phyloP scores from a whole-genome alignment of 1,140 invertebrate species.

The Calliopsis andreniformis region DNA sequence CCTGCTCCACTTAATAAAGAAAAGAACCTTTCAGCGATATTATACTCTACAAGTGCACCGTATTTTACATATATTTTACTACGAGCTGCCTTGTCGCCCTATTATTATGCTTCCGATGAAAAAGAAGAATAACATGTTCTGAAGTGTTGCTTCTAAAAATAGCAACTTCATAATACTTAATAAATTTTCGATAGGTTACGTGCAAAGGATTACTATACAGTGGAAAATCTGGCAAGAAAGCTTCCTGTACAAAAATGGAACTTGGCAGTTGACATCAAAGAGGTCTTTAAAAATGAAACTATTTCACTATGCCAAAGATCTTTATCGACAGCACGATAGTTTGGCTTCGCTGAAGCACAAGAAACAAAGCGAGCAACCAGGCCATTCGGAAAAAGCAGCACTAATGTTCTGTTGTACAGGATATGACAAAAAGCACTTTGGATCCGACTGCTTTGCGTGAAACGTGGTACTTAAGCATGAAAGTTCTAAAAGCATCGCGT shows the following conservation, averaged over 20 bases:
- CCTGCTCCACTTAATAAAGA: background rate
- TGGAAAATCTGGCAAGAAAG: background rate
- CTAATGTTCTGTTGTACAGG: background rate
- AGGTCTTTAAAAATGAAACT: background rate
- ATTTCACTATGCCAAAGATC: background rate
- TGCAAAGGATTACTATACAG: background rate
- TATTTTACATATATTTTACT: background rate
- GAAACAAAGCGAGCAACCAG: constrained; percentile 14
- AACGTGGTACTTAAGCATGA: background rate
- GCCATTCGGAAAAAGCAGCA: background rate
- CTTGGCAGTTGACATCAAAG: background rate
- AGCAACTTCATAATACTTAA: background rate
- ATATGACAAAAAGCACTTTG: background rate
- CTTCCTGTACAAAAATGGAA: background rate
- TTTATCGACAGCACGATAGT: background rate
- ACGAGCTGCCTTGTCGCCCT: background rate
- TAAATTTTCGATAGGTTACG: background rate
- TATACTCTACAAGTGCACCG: background rate
- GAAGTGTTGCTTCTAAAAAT: background rate
- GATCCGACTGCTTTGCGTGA: background rate
- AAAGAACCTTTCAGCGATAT: background rate
- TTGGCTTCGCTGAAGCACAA: background rate
- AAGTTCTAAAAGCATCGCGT: background rate
- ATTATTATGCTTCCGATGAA: background rate
- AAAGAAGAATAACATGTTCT: too few relatives aligned